Base-by-base conservation (phyloP, 2,797 vertebrate species). In the Pipistrellus nathusii region DNA sequence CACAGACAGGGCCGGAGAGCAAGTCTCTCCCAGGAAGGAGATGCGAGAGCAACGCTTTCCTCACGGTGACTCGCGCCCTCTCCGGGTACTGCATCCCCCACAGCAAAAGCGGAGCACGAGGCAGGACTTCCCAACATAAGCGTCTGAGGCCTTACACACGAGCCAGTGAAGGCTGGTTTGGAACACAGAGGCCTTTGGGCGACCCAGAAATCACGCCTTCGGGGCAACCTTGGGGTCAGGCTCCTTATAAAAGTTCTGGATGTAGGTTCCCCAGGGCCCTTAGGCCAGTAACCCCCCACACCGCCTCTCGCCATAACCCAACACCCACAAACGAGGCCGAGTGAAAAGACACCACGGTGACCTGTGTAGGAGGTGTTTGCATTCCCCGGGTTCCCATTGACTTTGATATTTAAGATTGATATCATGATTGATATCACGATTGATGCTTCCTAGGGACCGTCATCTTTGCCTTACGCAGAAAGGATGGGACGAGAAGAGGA, bases 11-110 rank as follows among this genome's bases (percentile, higher is more conserved):
- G 32, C 93, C 71, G 23, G 72, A 62, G 78, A 86, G 55, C 8
- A 44, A 46, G 27, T 12, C 46, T 2, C 32, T 77, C 69, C 27
- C 55, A 10, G 55, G 66, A 69, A 48, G 81, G 14, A 82, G 55
- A 30, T 32, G n/a, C 1, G 0, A 13, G 1, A 92, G 32, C 10
- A 11, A 18, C 0, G 0, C 18, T 62, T 71, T 35, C 23, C 83
- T 66, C 23, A 18, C 10, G 7, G 46, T 48, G 80, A 38, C 71
- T 17, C 14, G 6, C 32, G 25, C 6, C 62, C 7, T 85, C 48
- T 17, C 11, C 6, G 41, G 32, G 20, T 27, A 27, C 21, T 23
- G 41, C 69, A 64, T 76, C 85, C 38, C 38, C 53, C 2, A 5
- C 0, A 3, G 71, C 55, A 71, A 95, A 93, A 66, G 23, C 27